A percentile compares a stretch with the other conserved stretches of the same genome.
Conservation (phyloP, 2,797 vertebrate genomes). For the Pseudotriccus pelzelni region DNA sequence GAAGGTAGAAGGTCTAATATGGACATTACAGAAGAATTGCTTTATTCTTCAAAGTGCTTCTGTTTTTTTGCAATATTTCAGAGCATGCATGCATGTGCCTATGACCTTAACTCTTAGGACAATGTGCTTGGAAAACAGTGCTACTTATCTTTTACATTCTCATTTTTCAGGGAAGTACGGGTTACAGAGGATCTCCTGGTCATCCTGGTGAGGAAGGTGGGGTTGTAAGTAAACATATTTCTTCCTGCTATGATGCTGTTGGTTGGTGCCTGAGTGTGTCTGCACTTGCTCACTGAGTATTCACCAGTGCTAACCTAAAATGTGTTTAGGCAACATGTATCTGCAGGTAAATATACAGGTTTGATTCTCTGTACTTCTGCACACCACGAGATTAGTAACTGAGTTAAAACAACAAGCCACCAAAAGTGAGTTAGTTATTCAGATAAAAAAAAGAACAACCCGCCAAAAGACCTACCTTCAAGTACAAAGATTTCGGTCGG, state of each 20-base stretch:
- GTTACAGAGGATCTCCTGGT: constrained; percentile 79
- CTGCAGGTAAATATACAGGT: not conserved
- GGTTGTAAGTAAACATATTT: constrained; percentile 76
- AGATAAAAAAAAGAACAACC: not conserved
- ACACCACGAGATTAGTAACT: not conserved
- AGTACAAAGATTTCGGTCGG: not conserved
- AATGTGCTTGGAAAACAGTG: not conserved
- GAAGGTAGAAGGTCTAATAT: constrained; percentile 77
- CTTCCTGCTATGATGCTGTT: not conserved
- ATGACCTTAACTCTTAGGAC: not conserved
- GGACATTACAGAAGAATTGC: not conserved
- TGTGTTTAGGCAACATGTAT: not conserved
- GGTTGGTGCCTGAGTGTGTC: not conserved
- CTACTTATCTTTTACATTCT: not conserved
- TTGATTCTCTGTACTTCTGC: not conserved
- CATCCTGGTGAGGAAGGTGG: constrained; percentile 88
- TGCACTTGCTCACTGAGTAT: not conserved
- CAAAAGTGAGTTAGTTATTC: not conserved
- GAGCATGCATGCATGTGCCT: not conserved
- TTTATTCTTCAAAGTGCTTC: not conserved
- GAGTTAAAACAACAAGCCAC: not conserved
- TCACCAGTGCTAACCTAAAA: not conserved
- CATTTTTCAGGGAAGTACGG: constrained; percentile 78
- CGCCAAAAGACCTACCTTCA: not conserved
- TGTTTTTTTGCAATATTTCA: not conserved